These are phyloP conservation scores for Hypena proboscidalis DNA, from an alignment of 2,888 invertebrate species.

Conservation along the genomic window DNA sequence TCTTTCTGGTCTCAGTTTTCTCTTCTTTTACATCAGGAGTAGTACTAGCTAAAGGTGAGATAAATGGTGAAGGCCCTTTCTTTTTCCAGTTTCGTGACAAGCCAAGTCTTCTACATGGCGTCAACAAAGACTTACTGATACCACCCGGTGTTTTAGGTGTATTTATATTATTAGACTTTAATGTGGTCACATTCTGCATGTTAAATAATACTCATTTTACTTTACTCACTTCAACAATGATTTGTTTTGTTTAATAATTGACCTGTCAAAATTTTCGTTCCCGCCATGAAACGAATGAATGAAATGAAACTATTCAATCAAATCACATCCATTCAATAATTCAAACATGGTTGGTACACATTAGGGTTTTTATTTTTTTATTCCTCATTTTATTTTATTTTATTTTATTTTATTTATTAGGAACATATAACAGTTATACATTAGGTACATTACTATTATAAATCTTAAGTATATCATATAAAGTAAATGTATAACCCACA, in stretches of 20 bases:
- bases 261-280: constrained; percentile 27
- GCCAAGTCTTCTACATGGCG: constrained; percentile 83
- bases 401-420: too few relatives aligned
- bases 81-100: constrained; percentile 78
- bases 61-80: constrained; percentile 67
- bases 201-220: too few relatives aligned
- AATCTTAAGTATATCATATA: too few relatives aligned
- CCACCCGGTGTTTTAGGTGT: constrained; percentile 80
- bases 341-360: too few relatives aligned
- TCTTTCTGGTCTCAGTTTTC: constrained; percentile 52
- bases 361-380: too few relatives aligned
- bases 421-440: too few relatives aligned
- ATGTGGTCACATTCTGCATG: constrained; percentile 63
- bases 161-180: constrained; percentile 55
- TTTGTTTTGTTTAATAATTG: constrained; percentile 24
- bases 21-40: constrained; percentile 39
- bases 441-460: too few relatives aligned
- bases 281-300: constrained; percentile 34
- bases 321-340: too few relatives aligned
- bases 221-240: constrained; percentile 1
- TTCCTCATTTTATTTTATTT: too few relatives aligned
- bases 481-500: too few relatives aligned
- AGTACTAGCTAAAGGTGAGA: constrained; percentile 63
- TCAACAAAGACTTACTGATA: constrained; percentile 80
- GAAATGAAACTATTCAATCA: too few relatives aligned